These are phyloP conservation scores for Marmota monax DNA, from an alignment of 2,113 vertebrate species.

Conservation along the genomic window DNA sequence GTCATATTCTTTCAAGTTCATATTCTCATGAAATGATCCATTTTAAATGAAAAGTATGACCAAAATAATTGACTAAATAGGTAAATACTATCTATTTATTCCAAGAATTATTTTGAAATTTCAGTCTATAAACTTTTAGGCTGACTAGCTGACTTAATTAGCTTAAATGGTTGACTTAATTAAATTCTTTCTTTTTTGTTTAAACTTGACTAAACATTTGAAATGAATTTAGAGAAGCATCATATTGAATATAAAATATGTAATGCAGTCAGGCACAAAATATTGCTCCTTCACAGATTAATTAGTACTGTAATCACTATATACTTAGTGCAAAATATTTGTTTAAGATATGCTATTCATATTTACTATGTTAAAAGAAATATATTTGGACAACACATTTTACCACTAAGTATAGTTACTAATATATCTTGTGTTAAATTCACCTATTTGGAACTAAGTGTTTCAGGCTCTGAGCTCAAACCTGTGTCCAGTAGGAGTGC, in stretches of 20 bases:
- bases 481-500: background rate
- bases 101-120: slow-evolving; percentile 40
- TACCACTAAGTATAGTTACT: background rate
- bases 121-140: slow-evolving; percentile 21
- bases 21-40: background rate
- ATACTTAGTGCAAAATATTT: background rate
- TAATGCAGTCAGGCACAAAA: background rate
- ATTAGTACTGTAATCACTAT: background rate
- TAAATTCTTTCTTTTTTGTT: slow-evolving; percentile 60
- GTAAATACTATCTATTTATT: slow-evolving; percentile 3
- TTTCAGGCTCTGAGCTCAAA: background rate
- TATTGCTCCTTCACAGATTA: background rate
- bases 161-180: slow-evolving; percentile 56
- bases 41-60: slow-evolving; percentile 10
- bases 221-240: slow-evolving; percentile 57
- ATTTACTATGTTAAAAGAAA: slow-evolving; percentile 37
- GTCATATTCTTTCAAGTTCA: background rate
- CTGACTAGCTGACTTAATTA: slow-evolving; percentile 64
- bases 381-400: background rate
- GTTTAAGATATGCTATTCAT: slow-evolving; percentile 1
- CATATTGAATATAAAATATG: slow-evolving; percentile 48
- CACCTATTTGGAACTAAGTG: background rate
- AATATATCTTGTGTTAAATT: background rate
- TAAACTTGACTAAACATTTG: slow-evolving; percentile 70
- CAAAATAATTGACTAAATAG: background rate